A percentile compares a stretch with the other conserved stretches of the same genome.
These are phyloP conservation scores for Dendrocincla tyrannina DNA, from an alignment of 2,797 vertebrate species.

Conservation along the genomic window DNA sequence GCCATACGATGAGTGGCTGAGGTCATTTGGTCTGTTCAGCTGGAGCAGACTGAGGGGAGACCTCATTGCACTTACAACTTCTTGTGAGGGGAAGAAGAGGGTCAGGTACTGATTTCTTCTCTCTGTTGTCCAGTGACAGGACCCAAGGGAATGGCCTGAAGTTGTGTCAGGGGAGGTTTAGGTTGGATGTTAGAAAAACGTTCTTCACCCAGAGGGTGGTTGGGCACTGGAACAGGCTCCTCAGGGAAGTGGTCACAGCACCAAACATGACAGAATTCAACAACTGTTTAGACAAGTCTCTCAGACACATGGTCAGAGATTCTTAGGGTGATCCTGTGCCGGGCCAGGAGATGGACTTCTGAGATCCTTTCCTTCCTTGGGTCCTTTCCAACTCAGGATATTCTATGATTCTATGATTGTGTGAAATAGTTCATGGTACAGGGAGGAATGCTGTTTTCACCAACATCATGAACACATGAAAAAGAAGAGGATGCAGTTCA, in stretches of 20 bases:
- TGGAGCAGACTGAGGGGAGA: not conserved
- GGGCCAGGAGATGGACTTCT: not conserved
- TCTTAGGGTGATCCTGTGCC: not conserved
- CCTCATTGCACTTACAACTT: not conserved
- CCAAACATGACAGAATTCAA: not conserved
- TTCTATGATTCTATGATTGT: not conserved
- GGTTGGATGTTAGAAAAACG: not conserved
- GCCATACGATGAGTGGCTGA: fast-evolving
- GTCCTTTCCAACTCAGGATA: not conserved
- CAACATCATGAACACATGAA: not conserved
- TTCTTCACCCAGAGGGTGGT: not conserved
- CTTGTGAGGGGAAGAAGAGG: not conserved
- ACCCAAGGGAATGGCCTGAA: not conserved
- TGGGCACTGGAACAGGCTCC: not conserved
- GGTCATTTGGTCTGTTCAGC: not conserved
- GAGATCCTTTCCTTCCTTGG: not conserved
- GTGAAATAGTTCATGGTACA: not conserved
- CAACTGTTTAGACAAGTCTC: not conserved
- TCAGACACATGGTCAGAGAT: not conserved
- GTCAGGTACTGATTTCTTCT: not conserved
- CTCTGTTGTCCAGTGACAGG: not conserved
- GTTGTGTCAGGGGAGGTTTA: not conserved
- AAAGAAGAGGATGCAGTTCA: not conserved
- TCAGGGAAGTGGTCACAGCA: not conserved
- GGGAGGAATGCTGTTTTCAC: not conserved